Evolutionary conservation across 2,113 vertebrate species (phyloP).

Genomic region (Macroglossus sobrinus): DNA sequence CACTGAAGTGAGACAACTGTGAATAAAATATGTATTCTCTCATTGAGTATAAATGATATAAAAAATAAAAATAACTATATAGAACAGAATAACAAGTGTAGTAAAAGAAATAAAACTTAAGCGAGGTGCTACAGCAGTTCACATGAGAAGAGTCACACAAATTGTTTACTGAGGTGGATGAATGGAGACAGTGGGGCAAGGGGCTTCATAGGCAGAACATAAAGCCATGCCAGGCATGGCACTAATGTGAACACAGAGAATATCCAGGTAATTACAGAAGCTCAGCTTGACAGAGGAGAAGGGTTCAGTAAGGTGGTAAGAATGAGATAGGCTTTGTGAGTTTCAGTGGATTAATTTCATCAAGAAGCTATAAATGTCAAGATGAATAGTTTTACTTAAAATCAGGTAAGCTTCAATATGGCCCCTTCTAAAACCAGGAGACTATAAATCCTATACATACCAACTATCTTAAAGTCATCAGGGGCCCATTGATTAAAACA

Average conservation of each 20-base stretch:
- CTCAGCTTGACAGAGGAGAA: neutral
- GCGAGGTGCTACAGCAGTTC: neutral
- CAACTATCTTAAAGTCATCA: neutral
- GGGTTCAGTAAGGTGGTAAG: neutral
- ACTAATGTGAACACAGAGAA: no score
- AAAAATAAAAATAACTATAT: neutral
- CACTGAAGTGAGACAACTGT: neutral
- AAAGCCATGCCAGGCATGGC: no score
- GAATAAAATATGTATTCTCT: neutral
- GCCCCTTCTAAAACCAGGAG: neutral
- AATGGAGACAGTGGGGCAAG: accelerated
- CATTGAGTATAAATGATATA: neutral
- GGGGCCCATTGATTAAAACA: neutral
- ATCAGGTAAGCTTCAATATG: neutral
- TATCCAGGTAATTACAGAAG: no score
- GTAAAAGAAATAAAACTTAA: neutral
- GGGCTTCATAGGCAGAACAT: neutral
- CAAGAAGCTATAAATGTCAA: neutral
- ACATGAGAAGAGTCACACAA: neutral
- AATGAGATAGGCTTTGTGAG: neutral
- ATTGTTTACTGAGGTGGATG: neutral
- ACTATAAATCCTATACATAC: neutral
- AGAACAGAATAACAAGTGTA: neutral
- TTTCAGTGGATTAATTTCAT: neutral
- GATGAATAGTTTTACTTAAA: neutral